Evolutionary conservation across 64 coral and sea anemone genomes (phyloP), one percentile per base, ranked within the genome.

Genomic region (Montipora cactus): DNA sequence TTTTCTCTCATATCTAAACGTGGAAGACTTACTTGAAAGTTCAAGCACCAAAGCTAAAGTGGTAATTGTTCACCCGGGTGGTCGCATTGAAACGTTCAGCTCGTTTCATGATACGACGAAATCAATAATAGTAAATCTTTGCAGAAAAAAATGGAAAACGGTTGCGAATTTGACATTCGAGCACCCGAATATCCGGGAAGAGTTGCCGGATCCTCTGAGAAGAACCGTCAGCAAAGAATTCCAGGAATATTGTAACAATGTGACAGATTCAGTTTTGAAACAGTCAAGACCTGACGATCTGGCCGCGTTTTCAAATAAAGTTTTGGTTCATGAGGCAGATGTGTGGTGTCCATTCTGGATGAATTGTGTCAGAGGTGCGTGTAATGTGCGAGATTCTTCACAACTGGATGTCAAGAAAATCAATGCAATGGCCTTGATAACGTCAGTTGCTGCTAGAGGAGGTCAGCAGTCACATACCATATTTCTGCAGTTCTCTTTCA

Each of bases 261-360:
- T 6, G 13, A 49, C 68, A 23, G 37, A 87, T 49, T 87, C 84
- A 28, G 84, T 87, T 51, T 66, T 87, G 25, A 59, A 86, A 58
- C 19, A 46, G 14, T 16, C 15, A 23, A 69, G 19, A 13, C 82
- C 82, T 1, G 82, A 64, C n/a, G 82, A 86, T 47, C 8, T 86
- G n/a, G 51, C 82, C 15, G 25, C 25, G 25, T 25, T 25, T 25
- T 25, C 0, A 0, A 25, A 25, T 25, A 25, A 25, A 25, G 25
- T 85, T 11, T 59, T 85, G 16, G 52, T 85, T 64, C 50, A 85
- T n/a, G 57, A 85, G 59, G 81, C 62, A 19, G 81, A 67, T 25
- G 44, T 67, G 25, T 57, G 50, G 50, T 85, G 81, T 85, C 81
- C 81, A 8, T 85, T 69, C 28, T 86, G 82, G 82, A 47, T 64